These are phyloP conservation scores for Corythornis madagascariensis DNA, from an alignment of 2,113 vertebrate genomes.

Conservation along the genomic window DNA sequence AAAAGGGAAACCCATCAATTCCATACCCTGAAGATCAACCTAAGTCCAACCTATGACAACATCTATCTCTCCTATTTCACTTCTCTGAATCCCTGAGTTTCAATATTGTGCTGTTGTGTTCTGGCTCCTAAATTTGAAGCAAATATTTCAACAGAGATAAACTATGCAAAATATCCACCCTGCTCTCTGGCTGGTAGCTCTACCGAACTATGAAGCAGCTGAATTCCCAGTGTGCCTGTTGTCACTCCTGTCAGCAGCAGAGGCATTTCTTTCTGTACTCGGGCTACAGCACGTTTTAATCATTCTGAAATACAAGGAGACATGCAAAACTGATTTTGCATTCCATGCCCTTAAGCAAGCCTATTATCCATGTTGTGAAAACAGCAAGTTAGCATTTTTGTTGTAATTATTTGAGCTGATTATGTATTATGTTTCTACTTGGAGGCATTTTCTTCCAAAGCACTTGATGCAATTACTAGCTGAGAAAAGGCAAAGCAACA, in stretches of 20 bases:
- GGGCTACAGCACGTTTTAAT: constrained; percentile 15
- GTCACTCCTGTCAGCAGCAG: constrained; percentile 26
- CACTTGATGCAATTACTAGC: constrained; percentile 56
- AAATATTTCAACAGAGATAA: constrained; percentile 2
- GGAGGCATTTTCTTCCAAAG: constrained; percentile 54
- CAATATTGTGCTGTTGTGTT: neutral
- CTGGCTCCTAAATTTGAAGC: neutral
- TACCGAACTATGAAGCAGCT: neutral
- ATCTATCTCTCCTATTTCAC: neutral
- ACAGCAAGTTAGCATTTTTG: constrained; percentile 66
- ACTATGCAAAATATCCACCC: neutral
- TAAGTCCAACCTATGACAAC: neutral
- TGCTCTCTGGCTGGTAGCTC: neutral
- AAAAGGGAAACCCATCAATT: neutral
- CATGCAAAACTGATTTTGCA: constrained; percentile 36
- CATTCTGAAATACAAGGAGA: constrained; percentile 36
- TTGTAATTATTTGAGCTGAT: constrained; percentile 70
- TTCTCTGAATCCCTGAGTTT: neutral
- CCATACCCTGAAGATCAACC: neutral
- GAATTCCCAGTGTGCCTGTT: constrained; percentile 6
- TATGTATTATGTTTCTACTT: constrained; percentile 64
- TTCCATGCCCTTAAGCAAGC: constrained; percentile 56
- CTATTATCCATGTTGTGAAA: constrained; percentile 64
- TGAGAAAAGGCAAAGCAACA: constrained; percentile 36
- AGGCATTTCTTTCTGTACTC: constrained; percentile 22